Evolutionary conservation across 2,888 invertebrate genomes (phyloP), one percentile per base, ranked within the genome.

Genomic region (Cataglyphis livida): DNA sequence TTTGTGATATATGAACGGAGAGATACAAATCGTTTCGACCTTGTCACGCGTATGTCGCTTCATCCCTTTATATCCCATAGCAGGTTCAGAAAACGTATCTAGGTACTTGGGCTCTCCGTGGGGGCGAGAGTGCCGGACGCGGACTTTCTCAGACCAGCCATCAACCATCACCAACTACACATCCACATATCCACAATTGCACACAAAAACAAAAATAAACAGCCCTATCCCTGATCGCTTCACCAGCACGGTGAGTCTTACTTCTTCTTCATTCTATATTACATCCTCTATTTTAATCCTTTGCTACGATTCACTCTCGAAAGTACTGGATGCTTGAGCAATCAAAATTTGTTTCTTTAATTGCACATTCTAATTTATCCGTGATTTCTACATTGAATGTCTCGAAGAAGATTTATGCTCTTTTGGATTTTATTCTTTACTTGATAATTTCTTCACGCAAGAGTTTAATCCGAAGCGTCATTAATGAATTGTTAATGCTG

Each of bases 231-330:
- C 88, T 90, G 93, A 93, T 90, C 89, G 92, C 91, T 93, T 93
- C 93, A 93, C 93, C 93, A 90, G 90, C 92, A 94, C 92, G 94
- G 94, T 94, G 94, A 94, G 94, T 94, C 91, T 93, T 90, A 87
- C 84, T 87, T 87, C 88, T 89, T 85, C 90, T 84, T 88, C 87
- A 70, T 85, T 87, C 89, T 89, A 79, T 87, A 83, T 89, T 75
- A 71, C 78, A 66, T 82, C 82, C 84, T 51, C 15, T 83, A 76
- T 82, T 85, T 84, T 65, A 74, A 73, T 81, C 83, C 86, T 85
- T 51, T 54, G 73, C 68, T 18, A 7, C 28, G 9, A 81, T 41
- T 59, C 44, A 35, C 62, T 84, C 74, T 84, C 41, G 48, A 66
- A 61, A 79, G 81, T 76, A 73, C 32, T 81, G 76, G 44, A 66